Base-by-base conservation (phyloP, 2,797 vertebrate species). In the Huso huso region DNA sequence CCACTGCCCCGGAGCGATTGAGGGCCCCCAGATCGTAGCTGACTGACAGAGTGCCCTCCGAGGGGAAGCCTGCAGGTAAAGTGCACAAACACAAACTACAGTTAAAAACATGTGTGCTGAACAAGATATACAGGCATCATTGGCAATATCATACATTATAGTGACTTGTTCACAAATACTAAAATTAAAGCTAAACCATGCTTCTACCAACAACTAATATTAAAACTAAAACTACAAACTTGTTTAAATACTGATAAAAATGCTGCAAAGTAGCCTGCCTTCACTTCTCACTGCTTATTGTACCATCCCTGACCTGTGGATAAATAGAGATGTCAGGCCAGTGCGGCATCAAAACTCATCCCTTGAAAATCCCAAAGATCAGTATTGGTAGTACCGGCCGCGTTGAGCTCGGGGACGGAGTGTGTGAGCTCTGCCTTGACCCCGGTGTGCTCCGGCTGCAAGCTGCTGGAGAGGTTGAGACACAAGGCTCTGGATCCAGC, bases 31-130 rank as follows among this genome's bases (percentile, higher is more conserved):
- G 70, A 10, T 73, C 65, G 77, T 84, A 84, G 1, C 5, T 60
- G 61, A 87, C 71, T 67, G 66, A 72, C 7, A 80, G 64, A 59
- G 72, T 71, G 18, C 72, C 77, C 76, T 85, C 83, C 2, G 53
- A 64, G 1, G 90, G 85, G 62, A 94, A 6, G 53, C 92, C 92
- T 94, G 66, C 68, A 7, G n/a, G 64, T 70, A 48, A 18, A 58
- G 49, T 68, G 23, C 72, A 55, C 61, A 15, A 59, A 49, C 13
- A 48, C n/a, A n/a, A 48, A 51, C 67, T 13, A 37, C 7, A 15
- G 4, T 63, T 11, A 1, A 70, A 5, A 12, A 18, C 7, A 23
- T 7, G 52, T 53, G 55, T 48, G 15, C 48, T 3, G 18, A 51
- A 48, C 13, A 10, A 23, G n/a, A 12, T 12, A 18, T 3, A 49